phyloP scores from a whole-genome alignment of 2,797 vertebrate genomes.

The Urophycis tenuis region DNA sequence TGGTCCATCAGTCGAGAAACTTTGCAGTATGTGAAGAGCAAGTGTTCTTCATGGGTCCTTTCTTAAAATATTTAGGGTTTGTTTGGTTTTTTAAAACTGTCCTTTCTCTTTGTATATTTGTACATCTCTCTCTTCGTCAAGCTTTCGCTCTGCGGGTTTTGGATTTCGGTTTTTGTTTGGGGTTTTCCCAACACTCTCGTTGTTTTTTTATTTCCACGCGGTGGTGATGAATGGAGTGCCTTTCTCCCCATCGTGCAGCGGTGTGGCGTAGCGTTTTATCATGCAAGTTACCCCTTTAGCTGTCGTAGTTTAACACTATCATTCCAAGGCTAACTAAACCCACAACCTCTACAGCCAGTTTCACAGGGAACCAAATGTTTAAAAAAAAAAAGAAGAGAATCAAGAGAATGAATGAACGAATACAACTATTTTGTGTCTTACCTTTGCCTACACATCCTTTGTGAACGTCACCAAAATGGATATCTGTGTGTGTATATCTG shows the following conservation, averaged over 20 bases:
- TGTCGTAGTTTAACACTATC: not conserved
- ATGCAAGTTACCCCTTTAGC: not conserved
- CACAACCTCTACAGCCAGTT: constrained; percentile 15
- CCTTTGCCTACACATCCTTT: constrained; percentile 54
- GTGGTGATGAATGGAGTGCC: constrained; percentile 68
- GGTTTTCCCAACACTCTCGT: not conserved
- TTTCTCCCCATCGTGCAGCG: constrained; percentile 51
- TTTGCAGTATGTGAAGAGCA: not conserved
- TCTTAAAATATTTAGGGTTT: not conserved
- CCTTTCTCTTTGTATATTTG: not conserved
- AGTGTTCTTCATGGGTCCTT: not conserved
- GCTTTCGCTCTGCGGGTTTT: not conserved
- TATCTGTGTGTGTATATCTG: constrained; percentile 84
- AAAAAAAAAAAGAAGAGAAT: constrained; percentile 43
- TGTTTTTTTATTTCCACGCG: constrained; percentile 26
- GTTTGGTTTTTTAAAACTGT: not conserved
- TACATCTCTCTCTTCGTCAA: not conserved
- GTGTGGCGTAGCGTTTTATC: not conserved
- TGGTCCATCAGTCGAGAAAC: not conserved
- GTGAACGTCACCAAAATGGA: constrained; percentile 67
- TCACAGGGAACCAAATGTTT: constrained; percentile 39
- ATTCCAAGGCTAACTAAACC: constrained; percentile 44
- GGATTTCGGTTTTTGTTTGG: not conserved
- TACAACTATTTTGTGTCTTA: constrained; percentile 60
- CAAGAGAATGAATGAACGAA: constrained; percentile 23